phyloP scores from a whole-genome alignment of 2,797 vertebrate genomes.

The Chrosomus eos region DNA sequence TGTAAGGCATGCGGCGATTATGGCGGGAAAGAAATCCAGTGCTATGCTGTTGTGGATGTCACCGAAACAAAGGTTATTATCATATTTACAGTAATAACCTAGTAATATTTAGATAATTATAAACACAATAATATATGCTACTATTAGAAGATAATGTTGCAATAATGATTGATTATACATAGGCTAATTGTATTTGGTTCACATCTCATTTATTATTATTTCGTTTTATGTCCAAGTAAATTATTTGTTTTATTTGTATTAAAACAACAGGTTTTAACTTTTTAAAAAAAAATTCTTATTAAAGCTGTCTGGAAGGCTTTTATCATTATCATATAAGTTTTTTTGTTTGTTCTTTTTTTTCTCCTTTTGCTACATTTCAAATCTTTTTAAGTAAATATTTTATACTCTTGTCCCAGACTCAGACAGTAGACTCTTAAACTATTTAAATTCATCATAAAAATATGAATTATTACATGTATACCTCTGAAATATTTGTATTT shows the following conservation, averaged over 20 bases:
- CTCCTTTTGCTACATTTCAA: not conserved
- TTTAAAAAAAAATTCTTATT: not conserved
- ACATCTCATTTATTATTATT: not conserved
- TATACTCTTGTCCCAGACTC: not conserved
- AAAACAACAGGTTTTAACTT: not conserved
- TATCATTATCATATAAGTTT: not conserved
- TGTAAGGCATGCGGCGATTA: not conserved
- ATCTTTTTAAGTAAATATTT: not conserved
- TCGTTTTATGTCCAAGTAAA: not conserved
- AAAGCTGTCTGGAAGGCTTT: not conserved
- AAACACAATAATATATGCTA: not conserved
- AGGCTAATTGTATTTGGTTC: not conserved
- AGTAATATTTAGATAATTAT: not conserved
- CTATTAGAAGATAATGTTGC: not conserved
- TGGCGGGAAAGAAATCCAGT: not conserved
- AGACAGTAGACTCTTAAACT: not conserved
- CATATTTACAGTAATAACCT: not conserved
- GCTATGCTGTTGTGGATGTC: not conserved
- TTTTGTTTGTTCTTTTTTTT: not conserved
- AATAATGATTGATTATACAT: not conserved
- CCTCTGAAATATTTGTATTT: not conserved
- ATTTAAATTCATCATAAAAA: not conserved
- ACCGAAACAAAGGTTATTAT: not conserved
- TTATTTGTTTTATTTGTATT: not conserved
- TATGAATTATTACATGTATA: not conserved